Evolutionary conservation across 2,888 invertebrate genomes (phyloP).

Genomic region (Phrixothrix hirtus): DNA sequence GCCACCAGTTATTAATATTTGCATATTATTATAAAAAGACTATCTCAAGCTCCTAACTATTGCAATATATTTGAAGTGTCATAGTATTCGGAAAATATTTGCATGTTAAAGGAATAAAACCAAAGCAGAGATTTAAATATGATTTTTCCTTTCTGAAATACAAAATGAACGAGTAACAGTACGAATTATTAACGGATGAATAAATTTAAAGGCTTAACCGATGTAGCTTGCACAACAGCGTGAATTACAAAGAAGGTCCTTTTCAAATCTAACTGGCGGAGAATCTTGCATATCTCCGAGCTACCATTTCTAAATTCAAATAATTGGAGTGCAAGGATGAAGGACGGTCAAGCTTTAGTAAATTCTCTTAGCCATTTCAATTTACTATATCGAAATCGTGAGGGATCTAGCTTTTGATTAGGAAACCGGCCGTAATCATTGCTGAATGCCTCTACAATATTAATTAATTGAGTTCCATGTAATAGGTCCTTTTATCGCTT

Average conservation of each 20-base stretch:
- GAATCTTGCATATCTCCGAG: slow-evolving; percentile 8
- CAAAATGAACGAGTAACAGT: slow-evolving; percentile 4
- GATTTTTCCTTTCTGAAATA: slow-evolving; percentile 1
- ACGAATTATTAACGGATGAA: slow-evolving; percentile 12
- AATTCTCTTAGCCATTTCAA: slow-evolving; percentile 32
- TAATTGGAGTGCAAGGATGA: slow-evolving; percentile 22
- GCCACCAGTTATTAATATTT: too few relatives aligned
- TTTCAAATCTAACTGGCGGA: slow-evolving; percentile 1
- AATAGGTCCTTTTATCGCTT: slow-evolving; percentile 27
- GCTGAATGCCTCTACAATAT: slow-evolving; percentile 36
- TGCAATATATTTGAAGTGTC: slow-evolving; percentile 3
- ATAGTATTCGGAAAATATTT: slow-evolving; percentile 3
- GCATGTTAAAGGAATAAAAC: slow-evolving; percentile 5
- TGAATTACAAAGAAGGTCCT: slow-evolving; percentile 5
- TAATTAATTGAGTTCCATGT: slow-evolving; percentile 37
- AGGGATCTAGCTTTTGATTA: slow-evolving; percentile 34
- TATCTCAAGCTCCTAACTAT: slow-evolving; percentile 3
- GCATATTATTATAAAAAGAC: too few relatives aligned
- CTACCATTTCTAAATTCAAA: slow-evolving; percentile 18
- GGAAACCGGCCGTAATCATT: slow-evolving; percentile 35
- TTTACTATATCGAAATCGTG: slow-evolving; percentile 30
- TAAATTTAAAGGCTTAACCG: slow-evolving; percentile 1
- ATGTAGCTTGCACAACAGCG: not conserved
- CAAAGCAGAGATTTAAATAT: not conserved
- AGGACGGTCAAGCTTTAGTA: slow-evolving; percentile 32